A percentile compares a stretch with the other conserved stretches of the same genome.
phyloP scores from a whole-genome alignment of 2,888 invertebrate genomes.

The Caenorhabditis sp. region DNA sequence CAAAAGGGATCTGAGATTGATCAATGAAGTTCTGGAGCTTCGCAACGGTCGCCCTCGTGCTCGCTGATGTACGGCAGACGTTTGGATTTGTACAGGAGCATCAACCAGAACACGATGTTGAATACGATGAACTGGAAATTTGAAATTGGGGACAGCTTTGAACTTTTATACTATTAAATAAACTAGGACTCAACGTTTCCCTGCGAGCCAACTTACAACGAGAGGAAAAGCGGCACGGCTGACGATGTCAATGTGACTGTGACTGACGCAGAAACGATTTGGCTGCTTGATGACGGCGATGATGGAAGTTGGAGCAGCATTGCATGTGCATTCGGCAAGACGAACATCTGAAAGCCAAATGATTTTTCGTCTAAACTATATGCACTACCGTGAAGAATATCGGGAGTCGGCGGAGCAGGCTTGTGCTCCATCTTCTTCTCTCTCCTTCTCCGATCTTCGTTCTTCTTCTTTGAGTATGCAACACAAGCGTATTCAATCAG shows the following conservation, averaged over 20 bases:
- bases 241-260: slow-evolving; percentile 77
- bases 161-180: too few species aligned
- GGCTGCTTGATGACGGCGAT: slow-evolving; percentile 71
- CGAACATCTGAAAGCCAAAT: slow-evolving; percentile 70
- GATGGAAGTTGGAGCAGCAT: slow-evolving; percentile 67
- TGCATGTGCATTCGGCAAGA: slow-evolving; percentile 77
- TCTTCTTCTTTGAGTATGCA: slow-evolving; percentile 79
- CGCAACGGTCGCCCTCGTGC: slow-evolving; percentile 64
- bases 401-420: slow-evolving; percentile 75
- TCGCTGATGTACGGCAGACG: slow-evolving; percentile 72
- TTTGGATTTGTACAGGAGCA: slow-evolving; percentile 73
- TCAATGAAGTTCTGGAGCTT: slow-evolving; percentile 52
- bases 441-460: slow-evolving; percentile 72
- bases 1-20: slow-evolving; percentile 10
- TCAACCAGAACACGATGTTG: slow-evolving; percentile 76
- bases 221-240: slow-evolving; percentile 73
- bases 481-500: slow-evolving; percentile 78
- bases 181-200: too few species aligned
- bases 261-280: slow-evolving; percentile 71
- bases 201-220: slow-evolving; percentile 69
- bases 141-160: neutral
- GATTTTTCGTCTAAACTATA: neutral
- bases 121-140: slow-evolving; percentile 75
- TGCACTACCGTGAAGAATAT: slow-evolving; percentile 77
- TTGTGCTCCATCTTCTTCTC: slow-evolving; percentile 73